phyloP scores from a whole-genome alignment of 2,113 vertebrate species.

The Malurus cyaneus region DNA sequence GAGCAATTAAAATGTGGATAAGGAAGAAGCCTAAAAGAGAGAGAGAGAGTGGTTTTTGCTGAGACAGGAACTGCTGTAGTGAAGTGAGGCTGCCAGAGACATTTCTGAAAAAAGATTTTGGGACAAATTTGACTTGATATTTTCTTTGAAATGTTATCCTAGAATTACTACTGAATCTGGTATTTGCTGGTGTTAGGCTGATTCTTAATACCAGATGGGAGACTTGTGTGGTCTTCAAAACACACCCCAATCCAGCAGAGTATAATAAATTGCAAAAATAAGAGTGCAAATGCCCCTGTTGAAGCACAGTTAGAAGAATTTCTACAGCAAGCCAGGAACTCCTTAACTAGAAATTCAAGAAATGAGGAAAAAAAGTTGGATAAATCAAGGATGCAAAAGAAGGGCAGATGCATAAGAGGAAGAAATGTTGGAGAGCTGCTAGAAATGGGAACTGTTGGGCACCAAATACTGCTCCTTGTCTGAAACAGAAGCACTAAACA shows the following conservation, averaged over 20 bases:
- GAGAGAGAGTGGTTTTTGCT: background rate
- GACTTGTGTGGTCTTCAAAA: background rate
- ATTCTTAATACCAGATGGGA: background rate
- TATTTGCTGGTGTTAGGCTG: background rate
- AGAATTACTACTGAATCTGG: background rate
- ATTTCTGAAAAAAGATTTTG: background rate
- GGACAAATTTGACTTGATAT: background rate
- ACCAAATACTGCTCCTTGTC: background rate
- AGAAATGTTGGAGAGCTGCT: background rate
- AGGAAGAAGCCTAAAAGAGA: background rate
- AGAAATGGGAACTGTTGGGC: background rate
- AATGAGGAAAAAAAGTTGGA: background rate
- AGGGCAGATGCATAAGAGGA: background rate
- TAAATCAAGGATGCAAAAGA: background rate
- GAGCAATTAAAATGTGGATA: background rate
- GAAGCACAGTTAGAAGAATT: background rate
- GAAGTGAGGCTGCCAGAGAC: background rate
- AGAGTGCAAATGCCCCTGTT: background rate
- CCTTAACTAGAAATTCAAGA: background rate
- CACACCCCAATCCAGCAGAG: background rate
- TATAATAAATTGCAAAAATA: background rate
- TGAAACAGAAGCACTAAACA: background rate
- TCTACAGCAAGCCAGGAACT: accelerated
- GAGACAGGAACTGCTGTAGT: background rate
- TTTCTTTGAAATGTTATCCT: background rate